A percentile compares a stretch with the other conserved stretches of the same genome.
These are phyloP conservation scores for Zaprionus gabonicus DNA, from an alignment of 1,140 invertebrate genomes.

Conservation along the genomic window DNA sequence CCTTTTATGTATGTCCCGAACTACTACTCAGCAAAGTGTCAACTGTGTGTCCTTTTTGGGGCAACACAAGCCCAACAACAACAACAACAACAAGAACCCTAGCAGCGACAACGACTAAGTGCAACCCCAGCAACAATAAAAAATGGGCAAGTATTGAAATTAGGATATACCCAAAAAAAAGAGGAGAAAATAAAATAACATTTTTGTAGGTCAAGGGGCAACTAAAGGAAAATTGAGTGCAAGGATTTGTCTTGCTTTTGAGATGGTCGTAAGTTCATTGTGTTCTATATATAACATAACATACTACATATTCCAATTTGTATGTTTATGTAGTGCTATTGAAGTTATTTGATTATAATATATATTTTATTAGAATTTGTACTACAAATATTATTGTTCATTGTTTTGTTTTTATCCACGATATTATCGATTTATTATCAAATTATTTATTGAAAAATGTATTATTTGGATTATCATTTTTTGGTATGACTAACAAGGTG, in stretches of 20 bases:
- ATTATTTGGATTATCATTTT: too few relatives aligned
- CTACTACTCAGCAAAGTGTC: conserved; percentile 43
- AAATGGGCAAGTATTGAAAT: conserved; percentile 35
- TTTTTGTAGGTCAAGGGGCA: conserved; percentile 58
- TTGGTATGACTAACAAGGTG: too few relatives aligned
- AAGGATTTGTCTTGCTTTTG: neutral
- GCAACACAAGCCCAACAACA: conserved; percentile 5
- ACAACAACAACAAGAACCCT: neutral
- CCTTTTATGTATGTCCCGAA: conserved; percentile 39
- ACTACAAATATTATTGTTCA: too few relatives aligned
- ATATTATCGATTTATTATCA: neutral
- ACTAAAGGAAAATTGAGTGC: conserved; percentile 6
- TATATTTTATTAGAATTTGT: too few relatives aligned
- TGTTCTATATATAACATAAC: too few relatives aligned
- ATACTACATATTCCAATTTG: too few relatives aligned
- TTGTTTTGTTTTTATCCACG: too few relatives aligned
- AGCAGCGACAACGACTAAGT: conserved; percentile 1
- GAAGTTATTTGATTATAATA: too few relatives aligned
- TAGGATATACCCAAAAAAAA: conserved; percentile 11
- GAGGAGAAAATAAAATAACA: neutral
- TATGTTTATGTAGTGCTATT: too few relatives aligned
- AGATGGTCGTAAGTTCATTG: neutral
- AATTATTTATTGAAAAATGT: too few relatives aligned
- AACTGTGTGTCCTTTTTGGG: conserved; percentile 50
- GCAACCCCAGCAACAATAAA: conserved; percentile 8